Evolutionary conservation across 1,140 invertebrate species (phyloP).

Genomic region (Ditylenchus dipsaci): DNA sequence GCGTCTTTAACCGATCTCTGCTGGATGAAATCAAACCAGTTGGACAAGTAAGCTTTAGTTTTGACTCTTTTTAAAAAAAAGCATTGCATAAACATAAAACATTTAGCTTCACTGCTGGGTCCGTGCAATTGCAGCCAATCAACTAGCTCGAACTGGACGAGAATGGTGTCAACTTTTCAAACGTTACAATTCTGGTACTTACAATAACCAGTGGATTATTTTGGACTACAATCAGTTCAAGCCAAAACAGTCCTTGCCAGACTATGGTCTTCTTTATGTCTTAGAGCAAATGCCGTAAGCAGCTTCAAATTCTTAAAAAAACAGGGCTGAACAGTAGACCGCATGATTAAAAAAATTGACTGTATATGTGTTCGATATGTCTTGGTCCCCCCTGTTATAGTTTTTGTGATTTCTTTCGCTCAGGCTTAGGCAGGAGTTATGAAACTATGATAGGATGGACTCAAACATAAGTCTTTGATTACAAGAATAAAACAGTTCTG

Average conservation of each 20-base stretch:
- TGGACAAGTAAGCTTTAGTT: constrained; percentile 58
- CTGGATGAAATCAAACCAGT: constrained; percentile 64
- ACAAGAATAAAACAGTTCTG: too few relatives aligned
- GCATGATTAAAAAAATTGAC: too few relatives aligned
- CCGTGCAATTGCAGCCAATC: constrained; percentile 78
- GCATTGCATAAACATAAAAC: constrained; percentile 58
- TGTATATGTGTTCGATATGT: too few relatives aligned
- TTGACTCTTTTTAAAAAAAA: background rate
- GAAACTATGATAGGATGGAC: too few relatives aligned
- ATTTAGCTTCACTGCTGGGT: constrained; percentile 68
- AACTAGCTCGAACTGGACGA: constrained; percentile 69
- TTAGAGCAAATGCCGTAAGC: constrained; percentile 73
- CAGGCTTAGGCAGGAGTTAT: too few relatives aligned
- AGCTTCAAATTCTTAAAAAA: constrained; percentile 41
- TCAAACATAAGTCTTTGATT: too few relatives aligned
- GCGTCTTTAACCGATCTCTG: constrained; percentile 67
- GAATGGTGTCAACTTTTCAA: constrained; percentile 69
- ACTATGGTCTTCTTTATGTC: constrained; percentile 69
- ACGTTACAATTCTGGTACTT: constrained; percentile 72
- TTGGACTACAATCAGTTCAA: constrained; percentile 70
- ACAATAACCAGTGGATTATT: constrained; percentile 82
- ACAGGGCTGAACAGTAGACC: constrained; percentile 55
- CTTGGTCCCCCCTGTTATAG: too few relatives aligned
- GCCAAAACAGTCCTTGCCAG: constrained; percentile 60
- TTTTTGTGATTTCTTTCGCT: too few relatives aligned